phyloP scores from a whole-genome alignment of 2,888 invertebrate species.

The Rhagium mordax region DNA sequence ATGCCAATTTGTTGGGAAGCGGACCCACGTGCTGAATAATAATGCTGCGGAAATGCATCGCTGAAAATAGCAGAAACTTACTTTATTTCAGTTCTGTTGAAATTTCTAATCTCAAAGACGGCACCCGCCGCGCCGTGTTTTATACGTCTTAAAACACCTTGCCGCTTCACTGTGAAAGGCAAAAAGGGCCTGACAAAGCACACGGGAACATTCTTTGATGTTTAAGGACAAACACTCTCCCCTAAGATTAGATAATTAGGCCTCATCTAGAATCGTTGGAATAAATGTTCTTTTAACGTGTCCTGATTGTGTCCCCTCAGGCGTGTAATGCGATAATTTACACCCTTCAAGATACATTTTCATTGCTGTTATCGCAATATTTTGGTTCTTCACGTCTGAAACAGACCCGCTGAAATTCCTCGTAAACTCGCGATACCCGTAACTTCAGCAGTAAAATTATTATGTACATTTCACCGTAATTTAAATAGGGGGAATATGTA shows the following conservation, averaged over 20 bases:
- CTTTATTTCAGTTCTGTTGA: neutral
- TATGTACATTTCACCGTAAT: no score
- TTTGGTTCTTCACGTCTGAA: neutral
- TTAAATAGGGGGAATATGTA: no score
- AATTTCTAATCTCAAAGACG: neutral
- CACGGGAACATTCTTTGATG: slow-evolving; percentile 3
- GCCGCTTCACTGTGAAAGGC: neutral
- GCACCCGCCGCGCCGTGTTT: neutral
- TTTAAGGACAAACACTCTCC: neutral
- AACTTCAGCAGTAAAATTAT: neutral
- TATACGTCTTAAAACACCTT: neutral
- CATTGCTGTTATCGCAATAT: neutral
- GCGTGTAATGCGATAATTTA: slow-evolving; percentile 18
- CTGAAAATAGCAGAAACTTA: neutral
- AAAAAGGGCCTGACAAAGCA: neutral
- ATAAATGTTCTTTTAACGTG: slow-evolving; percentile 17
- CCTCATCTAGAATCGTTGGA: slow-evolving; percentile 5
- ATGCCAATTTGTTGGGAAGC: neutral
- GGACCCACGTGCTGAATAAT: neutral
- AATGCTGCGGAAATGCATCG: neutral
- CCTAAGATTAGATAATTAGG: slow-evolving; percentile 8
- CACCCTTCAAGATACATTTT: neutral
- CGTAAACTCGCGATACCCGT: neutral
- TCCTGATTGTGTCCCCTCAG: slow-evolving; percentile 2
- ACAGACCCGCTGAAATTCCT: neutral